Evolutionary conservation across 2,888 invertebrate species (phyloP), one percentile per base, ranked within the genome.

Genomic region (Junonia oenone): DNA sequence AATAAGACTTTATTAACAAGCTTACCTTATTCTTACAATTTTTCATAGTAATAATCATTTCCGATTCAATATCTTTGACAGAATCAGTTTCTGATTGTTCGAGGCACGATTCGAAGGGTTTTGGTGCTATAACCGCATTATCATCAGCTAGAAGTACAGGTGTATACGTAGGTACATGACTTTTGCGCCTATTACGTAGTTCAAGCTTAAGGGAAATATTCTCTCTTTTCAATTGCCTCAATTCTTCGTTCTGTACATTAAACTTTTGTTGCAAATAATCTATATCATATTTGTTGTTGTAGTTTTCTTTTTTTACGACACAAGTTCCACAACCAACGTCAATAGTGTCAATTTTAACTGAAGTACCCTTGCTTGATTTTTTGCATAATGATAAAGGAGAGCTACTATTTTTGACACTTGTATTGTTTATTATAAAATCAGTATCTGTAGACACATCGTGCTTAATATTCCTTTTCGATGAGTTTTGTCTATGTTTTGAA

Each of bases 21-120:
- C 11, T 40, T 40, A 86, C 87, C 75, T 83, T 68, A 64, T 84
- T 75, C 65, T 73, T 75, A 55, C 82, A 82, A 53, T 83, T 83
- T 63, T 85, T 84, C 73, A 90, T 75, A 8, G 89, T 88, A 33
- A 90, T 90, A 13, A 85, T 73, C 75, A 88, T 82, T 77, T 89
- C 89, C 0, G 89, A 89, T 58, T 87, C 83, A 22, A 77, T 72
- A 46, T 69, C 66, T 56, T 76, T 76, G 0, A 67, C 52, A 33
- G 61, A 38, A 51, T 61, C 51, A 14, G 46, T 48, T 31, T 62
- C 38, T 11, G 74, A 71, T 19, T 79, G 74, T 17, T 79, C 74
- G 6, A 68, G 54, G 47, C 58, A 66, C 27, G 61, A 62, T 56
- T 84, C 79, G 52, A 73, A 77, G 2, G 79, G 77, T 56, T 73